phyloP scores from a whole-genome alignment of 2,113 vertebrate species.

The Callithrix jacchus region DNA sequence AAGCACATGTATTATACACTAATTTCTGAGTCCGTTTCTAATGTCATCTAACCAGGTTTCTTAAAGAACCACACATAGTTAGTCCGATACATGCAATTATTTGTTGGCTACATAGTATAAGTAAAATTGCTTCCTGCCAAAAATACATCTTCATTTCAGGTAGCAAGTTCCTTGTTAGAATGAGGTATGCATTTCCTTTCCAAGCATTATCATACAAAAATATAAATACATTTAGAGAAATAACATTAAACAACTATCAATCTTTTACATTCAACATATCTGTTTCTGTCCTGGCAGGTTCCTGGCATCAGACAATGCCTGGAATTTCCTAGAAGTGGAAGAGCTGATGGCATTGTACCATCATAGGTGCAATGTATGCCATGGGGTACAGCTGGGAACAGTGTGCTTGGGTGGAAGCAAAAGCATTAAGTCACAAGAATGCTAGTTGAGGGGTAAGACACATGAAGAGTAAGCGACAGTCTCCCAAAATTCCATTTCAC shows the following conservation, averaged over 20 bases:
- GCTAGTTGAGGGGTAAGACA: background rate
- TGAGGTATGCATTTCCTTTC: background rate
- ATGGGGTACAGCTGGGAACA: background rate
- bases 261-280: background rate
- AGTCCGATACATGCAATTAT: background rate
- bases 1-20: background rate
- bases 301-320: background rate
- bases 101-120: background rate
- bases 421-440: background rate
- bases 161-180: background rate
- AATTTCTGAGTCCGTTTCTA: background rate
- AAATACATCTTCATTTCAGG: background rate
- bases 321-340: background rate
- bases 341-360: background rate
- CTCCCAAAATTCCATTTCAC: background rate
- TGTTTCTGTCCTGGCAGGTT: background rate
- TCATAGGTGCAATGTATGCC: background rate
- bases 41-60: background rate
- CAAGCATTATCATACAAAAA: background rate
- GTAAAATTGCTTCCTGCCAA: background rate
- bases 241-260: background rate
- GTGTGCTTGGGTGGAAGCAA: background rate
- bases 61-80: background rate
- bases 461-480: background rate
- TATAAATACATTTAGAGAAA: background rate